Percentiles rank a stretch among this genome's conserved stretches.
Evolutionary conservation across 2,888 invertebrate genomes (phyloP).

Genomic region (Galerucella pusilla): DNA sequence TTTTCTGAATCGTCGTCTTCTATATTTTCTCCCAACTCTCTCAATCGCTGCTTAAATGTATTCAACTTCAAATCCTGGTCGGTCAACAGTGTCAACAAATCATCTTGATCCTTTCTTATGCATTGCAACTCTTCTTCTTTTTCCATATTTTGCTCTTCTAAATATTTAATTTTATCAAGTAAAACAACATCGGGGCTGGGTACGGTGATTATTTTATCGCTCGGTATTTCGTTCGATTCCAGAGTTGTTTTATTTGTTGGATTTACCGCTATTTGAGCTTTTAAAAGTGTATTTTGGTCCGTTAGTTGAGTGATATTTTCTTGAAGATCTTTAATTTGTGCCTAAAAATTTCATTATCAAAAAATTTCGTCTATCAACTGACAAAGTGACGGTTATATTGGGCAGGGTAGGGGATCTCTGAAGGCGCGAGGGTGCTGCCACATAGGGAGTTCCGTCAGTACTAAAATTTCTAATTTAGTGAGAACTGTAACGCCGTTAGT

Average conservation of each 20-base stretch:
- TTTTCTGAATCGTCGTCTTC: constrained; percentile 61
- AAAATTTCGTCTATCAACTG: too few species aligned
- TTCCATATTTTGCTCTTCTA: constrained; percentile 53
- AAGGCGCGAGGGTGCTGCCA: too few species aligned
- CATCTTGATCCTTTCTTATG: constrained; percentile 91
- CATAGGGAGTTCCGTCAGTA: too few species aligned
- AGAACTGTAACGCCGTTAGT: too few species aligned
- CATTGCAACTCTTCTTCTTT: constrained; percentile 60
- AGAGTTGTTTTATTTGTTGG: constrained; percentile 14
- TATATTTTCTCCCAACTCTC: constrained; percentile 61
- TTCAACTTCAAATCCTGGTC: constrained; percentile 78
- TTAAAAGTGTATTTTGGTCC: constrained; percentile 88
- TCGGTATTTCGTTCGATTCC: constrained; percentile 1
- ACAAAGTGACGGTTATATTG: too few species aligned
- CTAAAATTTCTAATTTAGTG: too few species aligned
- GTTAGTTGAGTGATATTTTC: constrained; percentile 79
- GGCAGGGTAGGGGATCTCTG: too few species aligned
- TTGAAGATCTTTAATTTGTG: constrained; percentile 74
- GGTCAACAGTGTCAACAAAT: constrained; percentile 86
- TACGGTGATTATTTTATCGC: neutral
- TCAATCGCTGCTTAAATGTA: constrained; percentile 59
- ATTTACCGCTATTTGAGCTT: constrained; percentile 71
- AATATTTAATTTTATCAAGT: constrained; percentile 48
- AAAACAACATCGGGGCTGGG: constrained; percentile 5
- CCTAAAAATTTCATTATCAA: constrained; percentile 54